These are phyloP conservation scores for Centrocercus urophasianus DNA, from an alignment of 2,113 vertebrate species.

Conservation along the genomic window DNA sequence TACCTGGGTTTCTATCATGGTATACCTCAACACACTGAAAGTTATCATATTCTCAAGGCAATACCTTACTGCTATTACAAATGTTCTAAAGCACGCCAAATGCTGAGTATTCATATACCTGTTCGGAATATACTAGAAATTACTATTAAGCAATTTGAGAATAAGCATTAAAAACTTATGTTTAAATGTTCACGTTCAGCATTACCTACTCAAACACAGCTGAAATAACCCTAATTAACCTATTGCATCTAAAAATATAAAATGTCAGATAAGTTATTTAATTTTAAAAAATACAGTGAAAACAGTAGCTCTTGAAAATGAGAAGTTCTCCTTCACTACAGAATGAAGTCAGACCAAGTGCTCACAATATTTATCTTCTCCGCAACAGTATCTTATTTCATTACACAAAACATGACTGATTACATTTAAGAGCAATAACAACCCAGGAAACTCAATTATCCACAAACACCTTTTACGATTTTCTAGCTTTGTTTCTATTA, in stretches of 20 bases:
- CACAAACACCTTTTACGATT: background rate
- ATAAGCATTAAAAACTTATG: background rate
- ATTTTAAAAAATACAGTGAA: background rate
- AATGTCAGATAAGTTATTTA: background rate
- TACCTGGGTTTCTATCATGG: background rate
- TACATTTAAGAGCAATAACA: slow-evolving; percentile 9
- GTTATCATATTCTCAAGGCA: background rate
- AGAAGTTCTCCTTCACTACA: background rate
- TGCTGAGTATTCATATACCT: background rate
- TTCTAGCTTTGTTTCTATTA: background rate
- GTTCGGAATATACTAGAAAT: background rate
- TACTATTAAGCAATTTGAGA: background rate
- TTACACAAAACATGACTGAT: slow-evolving; percentile 10
- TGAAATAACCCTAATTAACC: slow-evolving; percentile 31
- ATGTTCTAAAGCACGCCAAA: background rate
- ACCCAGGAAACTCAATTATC: slow-evolving; percentile 10
- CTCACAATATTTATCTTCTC: background rate
- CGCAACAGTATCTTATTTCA: background rate
- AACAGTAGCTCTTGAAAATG: background rate
- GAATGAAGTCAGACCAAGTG: background rate
- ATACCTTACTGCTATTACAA: background rate
- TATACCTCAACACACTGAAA: background rate
- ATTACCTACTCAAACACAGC: background rate
- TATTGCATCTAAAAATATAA: background rate
- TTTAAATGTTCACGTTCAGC: background rate